Evolutionary conservation across 30 jellyfish, hydroid and myxozoan genomes (phyloP).

Genomic region (Pseudorhiza aurosa): DNA sequence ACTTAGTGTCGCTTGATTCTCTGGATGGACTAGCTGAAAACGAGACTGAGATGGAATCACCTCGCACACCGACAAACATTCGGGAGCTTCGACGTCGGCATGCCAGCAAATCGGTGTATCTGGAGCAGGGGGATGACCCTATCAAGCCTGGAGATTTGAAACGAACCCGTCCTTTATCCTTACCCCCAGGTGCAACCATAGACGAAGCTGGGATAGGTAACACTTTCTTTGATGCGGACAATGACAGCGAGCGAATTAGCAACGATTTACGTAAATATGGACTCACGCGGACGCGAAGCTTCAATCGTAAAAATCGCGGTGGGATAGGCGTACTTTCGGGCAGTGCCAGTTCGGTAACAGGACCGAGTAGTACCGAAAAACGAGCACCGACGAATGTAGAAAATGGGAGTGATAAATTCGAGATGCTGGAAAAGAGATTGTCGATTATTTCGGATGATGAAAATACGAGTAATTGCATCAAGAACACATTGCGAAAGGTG

Average conservation of each 20-base stretch:
- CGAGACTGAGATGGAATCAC: constrained; percentile 2
- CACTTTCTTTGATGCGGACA: neutral
- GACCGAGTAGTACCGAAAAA: constrained; percentile 36
- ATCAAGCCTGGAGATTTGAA: constrained; percentile 62
- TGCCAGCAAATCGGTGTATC: constrained; percentile 65
- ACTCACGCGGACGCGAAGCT: constrained; percentile 63
- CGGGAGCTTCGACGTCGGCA: constrained; percentile 58
- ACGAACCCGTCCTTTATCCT: constrained; percentile 69
- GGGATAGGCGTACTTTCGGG: constrained; percentile 33
- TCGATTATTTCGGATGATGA: constrained; percentile 90
- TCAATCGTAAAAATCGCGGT: constrained; percentile 49
- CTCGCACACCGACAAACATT: constrained; percentile 36
- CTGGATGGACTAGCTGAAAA: constrained; percentile 4
- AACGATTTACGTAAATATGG: constrained; percentile 62
- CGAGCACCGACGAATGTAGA: constrained; percentile 8
- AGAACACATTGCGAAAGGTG: constrained; percentile 85
- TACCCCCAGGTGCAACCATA: constrained; percentile 54
- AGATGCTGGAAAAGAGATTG: constrained; percentile 72
- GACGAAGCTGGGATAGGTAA: neutral
- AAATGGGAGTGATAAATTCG: constrained; percentile 58
- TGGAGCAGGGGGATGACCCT: constrained; percentile 66
- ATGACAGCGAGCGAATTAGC: constrained; percentile 31
- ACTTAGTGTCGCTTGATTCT: constrained; percentile 51
- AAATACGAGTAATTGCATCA: constrained; percentile 62
- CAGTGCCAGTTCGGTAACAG: constrained; percentile 45